A percentile compares a stretch with the other conserved stretches of the same genome.
Conservation (phyloP, 2,797 vertebrate genomes). For the Tokudaia tokunoshimensis region DNA sequence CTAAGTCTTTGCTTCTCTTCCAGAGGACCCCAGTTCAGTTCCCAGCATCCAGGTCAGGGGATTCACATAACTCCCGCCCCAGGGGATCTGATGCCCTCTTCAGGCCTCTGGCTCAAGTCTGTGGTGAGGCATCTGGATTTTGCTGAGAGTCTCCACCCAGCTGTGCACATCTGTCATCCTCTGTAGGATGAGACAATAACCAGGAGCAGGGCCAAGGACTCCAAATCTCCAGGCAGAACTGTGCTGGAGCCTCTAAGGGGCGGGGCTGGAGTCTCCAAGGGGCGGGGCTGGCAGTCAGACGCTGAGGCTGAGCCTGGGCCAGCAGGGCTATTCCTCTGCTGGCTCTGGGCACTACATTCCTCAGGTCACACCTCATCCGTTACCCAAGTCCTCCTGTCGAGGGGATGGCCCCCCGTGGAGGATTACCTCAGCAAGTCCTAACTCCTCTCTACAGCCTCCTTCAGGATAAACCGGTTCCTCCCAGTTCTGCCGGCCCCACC, state of each 20-base stretch:
- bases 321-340: not conserved
- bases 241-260: not conserved
- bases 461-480: not conserved
- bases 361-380: not conserved
- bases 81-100: not conserved
- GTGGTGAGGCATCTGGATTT: not conserved
- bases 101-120: not conserved
- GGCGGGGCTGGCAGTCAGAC: not conserved
- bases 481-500: not conserved
- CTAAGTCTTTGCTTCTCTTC: not conserved
- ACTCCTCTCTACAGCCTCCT: not conserved
- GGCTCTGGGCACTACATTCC: conserved; percentile 16
- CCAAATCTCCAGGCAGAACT: not conserved
- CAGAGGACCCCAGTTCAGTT: not conserved
- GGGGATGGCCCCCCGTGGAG: not conserved
- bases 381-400: not conserved
- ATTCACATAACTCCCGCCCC: not conserved
- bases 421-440: not conserved
- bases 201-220: conserved; percentile 53
- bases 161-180: conserved; percentile 63
- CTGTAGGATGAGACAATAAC: conserved; percentile 10
- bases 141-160: not conserved
- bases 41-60: not conserved
- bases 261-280: not conserved
- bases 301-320: too few species aligned